Evolutionary conservation across 2,113 vertebrate genomes (phyloP).

Genomic region (Puffinus mauretanicus): DNA sequence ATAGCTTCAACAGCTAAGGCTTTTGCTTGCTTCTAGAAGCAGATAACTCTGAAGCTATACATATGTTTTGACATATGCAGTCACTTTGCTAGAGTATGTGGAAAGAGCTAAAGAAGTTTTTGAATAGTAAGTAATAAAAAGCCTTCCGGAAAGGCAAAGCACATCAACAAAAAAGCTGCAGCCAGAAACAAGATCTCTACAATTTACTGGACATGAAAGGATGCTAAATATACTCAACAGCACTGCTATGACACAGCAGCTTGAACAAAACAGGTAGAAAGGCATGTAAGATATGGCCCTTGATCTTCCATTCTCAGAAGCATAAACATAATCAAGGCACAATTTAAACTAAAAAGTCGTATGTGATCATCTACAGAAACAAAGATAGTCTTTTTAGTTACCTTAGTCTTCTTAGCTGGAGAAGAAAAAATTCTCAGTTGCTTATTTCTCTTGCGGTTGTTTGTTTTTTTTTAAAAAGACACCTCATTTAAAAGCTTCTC

Average conservation of each 20-base stretch:
- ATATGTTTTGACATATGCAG: neutral
- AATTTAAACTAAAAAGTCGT: neutral
- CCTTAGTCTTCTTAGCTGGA: too few species aligned
- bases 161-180: neutral
- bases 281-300: neutral
- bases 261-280: neutral
- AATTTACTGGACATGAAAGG: neutral
- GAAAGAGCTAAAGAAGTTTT: slow-evolving; percentile 1
- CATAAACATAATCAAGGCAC: neutral
- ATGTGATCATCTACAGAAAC: neutral
- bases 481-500: neutral
- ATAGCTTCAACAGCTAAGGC: neutral
- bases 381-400: neutral
- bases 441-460: neutral
- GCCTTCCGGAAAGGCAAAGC: neutral
- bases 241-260: neutral
- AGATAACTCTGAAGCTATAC: neutral
- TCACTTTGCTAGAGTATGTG: neutral
- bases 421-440: neutral
- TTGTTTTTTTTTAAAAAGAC: neutral
- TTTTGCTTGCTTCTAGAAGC: neutral
- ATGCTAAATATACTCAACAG: neutral
- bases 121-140: slow-evolving; percentile 8
- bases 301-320: neutral
- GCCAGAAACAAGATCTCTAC: neutral